These are phyloP conservation scores for Hoplodrina ambigua DNA, from an alignment of 2,888 invertebrate genomes.

Conservation along the genomic window DNA sequence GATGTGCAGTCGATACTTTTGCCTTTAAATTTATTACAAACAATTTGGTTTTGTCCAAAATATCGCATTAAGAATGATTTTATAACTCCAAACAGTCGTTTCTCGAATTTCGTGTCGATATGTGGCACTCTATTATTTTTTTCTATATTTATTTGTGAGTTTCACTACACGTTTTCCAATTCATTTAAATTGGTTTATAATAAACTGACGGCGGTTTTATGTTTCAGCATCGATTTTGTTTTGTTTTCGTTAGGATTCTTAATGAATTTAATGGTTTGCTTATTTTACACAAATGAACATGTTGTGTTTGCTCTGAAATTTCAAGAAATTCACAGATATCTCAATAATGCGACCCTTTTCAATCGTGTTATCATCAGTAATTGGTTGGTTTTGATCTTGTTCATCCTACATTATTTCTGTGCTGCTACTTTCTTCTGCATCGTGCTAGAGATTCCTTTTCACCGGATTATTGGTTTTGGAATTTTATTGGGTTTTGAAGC, in stretches of 20 bases:
- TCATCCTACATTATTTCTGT: neutral
- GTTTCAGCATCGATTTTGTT: neutral
- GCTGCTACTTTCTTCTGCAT: neutral
- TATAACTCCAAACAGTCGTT: conserved; percentile 8
- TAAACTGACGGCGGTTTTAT: too few relatives aligned
- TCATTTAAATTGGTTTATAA: neutral
- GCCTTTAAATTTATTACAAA: conserved; percentile 17
- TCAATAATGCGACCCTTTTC: neutral
- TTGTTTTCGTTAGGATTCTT: neutral
- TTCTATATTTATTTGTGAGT: neutral
- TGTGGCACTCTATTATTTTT: conserved; percentile 7
- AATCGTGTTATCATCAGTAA: neutral
- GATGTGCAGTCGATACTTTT: conserved; percentile 25
- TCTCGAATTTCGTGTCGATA: conserved; percentile 8
- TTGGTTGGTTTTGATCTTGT: neutral
- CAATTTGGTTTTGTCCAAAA: conserved; percentile 7
- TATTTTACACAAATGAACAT: neutral
- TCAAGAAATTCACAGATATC: conserved; percentile 9
- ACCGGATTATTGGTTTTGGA: neutral
- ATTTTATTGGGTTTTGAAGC: neutral
- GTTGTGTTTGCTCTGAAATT: neutral
- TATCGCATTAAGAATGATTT: conserved; percentile 12
- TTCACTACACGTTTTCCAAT: neutral
- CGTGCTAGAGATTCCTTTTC: neutral
- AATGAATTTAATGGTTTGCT: neutral